Percentiles rank a stretch among this genome's conserved stretches.
phyloP scores from a whole-genome alignment of 2,888 invertebrate genomes.

The Pachydiplax longipennis region DNA sequence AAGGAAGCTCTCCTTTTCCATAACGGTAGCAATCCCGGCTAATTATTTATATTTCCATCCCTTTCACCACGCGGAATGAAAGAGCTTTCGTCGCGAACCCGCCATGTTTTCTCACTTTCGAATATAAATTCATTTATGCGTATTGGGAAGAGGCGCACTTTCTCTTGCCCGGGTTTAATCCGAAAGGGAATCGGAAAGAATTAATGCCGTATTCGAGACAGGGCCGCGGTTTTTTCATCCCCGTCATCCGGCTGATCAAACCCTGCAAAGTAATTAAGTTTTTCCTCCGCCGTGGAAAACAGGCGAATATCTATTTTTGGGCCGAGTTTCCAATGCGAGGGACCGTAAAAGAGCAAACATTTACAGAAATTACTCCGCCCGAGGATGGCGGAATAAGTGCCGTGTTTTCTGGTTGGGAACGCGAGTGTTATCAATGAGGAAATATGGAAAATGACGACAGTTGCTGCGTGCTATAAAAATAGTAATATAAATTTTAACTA shows the following conservation, averaged over 20 bases:
- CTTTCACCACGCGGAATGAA: not conserved
- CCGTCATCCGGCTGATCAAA: not conserved
- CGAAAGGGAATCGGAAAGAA: not conserved
- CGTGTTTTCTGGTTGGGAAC: not conserved
- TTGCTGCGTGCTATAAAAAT: too few relatives aligned
- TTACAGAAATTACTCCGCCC: too few relatives aligned
- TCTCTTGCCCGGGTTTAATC: not conserved
- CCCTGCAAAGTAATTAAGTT: not conserved
- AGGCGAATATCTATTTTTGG: too few relatives aligned
- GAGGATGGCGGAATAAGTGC: too few relatives aligned
- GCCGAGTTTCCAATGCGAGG: too few relatives aligned
- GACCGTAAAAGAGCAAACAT: too few relatives aligned
- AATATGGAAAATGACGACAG: not conserved
- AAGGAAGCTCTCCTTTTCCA: not conserved
- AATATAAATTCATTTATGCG: not conserved
- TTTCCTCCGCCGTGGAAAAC: too few relatives aligned
- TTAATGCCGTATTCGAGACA: not conserved
- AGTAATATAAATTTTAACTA: too few relatives aligned
- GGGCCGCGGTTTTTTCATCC: not conserved
- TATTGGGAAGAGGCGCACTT: not conserved
- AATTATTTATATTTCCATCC: not conserved
- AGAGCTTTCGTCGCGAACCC: not conserved
- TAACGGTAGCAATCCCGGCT: not conserved
- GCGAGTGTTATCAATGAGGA: not conserved
- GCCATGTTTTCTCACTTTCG: not conserved